Conservation (phyloP, 2,888 invertebrate species). For the Galeruca laticollis region DNA sequence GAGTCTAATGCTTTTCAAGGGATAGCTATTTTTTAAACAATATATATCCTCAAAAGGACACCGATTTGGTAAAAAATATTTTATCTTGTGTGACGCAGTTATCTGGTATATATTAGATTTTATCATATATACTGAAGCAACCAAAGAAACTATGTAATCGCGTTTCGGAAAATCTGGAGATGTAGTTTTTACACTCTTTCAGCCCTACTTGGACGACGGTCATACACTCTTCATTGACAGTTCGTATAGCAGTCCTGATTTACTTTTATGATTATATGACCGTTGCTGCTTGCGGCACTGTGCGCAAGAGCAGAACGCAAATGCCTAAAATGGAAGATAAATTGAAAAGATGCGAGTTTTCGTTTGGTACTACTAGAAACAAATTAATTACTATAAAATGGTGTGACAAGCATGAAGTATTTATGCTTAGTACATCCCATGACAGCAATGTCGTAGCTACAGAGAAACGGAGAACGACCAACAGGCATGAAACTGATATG, state of each 20-base stretch:
- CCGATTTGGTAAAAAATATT: too few relatives aligned
- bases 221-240: constrained; percentile 16
- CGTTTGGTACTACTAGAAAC: constrained; percentile 23
- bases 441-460: too few relatives aligned
- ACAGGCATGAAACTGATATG: too few relatives aligned
- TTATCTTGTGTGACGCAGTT: too few relatives aligned
- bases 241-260: constrained; percentile 13
- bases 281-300: constrained; percentile 6
- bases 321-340: constrained; percentile 30
- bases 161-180: constrained; percentile 26
- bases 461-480: too few relatives aligned
- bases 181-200: constrained; percentile 11
- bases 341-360: constrained; percentile 24
- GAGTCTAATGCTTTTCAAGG: too few relatives aligned
- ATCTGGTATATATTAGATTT: too few relatives aligned
- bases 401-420: too few relatives aligned
- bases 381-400: constrained; percentile 24
- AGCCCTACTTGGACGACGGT: constrained; percentile 3
- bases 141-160: constrained; percentile 5
- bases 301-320: constrained; percentile 18
- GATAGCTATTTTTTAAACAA: too few relatives aligned
- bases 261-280: constrained; percentile 28
- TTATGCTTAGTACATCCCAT: too few relatives aligned
- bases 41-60: too few relatives aligned
- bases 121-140: too few relatives aligned